Evolutionary conservation across 2,888 invertebrate genomes (phyloP), one percentile per base, ranked within the genome.

Genomic region (Cremastinae sp.): DNA sequence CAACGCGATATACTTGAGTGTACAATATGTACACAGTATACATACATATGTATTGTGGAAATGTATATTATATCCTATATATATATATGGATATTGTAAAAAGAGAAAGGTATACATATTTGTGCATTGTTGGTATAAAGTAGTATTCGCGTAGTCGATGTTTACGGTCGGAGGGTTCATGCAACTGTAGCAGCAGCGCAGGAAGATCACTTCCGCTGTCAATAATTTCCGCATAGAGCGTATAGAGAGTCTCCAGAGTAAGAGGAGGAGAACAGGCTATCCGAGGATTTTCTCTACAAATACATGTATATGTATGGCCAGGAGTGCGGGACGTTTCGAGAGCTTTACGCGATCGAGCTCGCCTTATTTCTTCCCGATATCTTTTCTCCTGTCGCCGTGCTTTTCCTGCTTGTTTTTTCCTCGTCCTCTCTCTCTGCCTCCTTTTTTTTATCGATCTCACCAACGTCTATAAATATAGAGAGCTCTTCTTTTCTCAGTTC

Each of bases 351-450:
- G 64, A 62, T 59, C 65, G 56, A 56, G 35, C 41, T 51, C 62
- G 58, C 61, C 55, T 64, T 73, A 74, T 76, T 74, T 74, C 76
- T 79, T 58, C 47, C 20, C 69, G 76, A 75, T 78, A 80, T 78
- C 76, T 78, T 73, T 74, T 37, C 62, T 58, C 41, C 58, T 58
- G 61, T 66, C 56, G 66, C 20, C 66, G 37, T 39, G 14, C 28
- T 41, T 22, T 16, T 35, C 16, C 28, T 8, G 18, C 22, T 55
- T 55, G 9, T 22, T 41, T 55, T 66, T 62, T 64, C 74, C 37
- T 59, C 51, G n/a, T 20, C 35, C 20, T 53, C 64, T 45, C 61
- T 53, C 8, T 12, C 47, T 39, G 62, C 5, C 20, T 65, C 47
- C 53, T 45, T 70, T 69, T 75, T 74, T 28, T 53, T 37, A 55